These are phyloP conservation scores for Hafferia zeledoni DNA, from an alignment of 2,797 vertebrate species.

Conservation along the genomic window DNA sequence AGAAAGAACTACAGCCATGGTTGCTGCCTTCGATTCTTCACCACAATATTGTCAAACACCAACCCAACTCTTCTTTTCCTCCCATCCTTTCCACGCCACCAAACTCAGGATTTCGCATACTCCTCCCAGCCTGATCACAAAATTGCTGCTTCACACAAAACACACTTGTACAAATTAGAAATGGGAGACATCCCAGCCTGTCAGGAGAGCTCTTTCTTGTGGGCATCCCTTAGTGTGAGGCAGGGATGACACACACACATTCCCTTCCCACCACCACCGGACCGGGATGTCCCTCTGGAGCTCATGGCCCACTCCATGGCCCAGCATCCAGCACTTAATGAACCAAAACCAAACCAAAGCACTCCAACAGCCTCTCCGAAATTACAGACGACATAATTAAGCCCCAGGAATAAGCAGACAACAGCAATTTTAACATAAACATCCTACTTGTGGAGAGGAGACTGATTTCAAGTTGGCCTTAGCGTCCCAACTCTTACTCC, in stretches of 20 bases:
- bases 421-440: conserved; percentile 44
- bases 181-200: neutral
- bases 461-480: conserved; percentile 7
- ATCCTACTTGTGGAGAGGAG: neutral
- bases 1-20: neutral
- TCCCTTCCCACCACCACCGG: conserved; percentile 40
- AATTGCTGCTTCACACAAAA: neutral
- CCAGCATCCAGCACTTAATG: conserved; percentile 13
- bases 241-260: conserved; percentile 3
- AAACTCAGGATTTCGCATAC: neutral
- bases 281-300: conserved; percentile 15
- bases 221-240: neutral
- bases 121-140: neutral
- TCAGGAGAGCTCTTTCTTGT: neutral
- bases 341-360: conserved; percentile 6
- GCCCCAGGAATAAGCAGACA: conserved; percentile 23
- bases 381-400: conserved; percentile 4
- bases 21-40: neutral
- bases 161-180: conserved; percentile 12
- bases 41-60: neutral
- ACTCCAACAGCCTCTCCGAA: conserved; percentile 6
- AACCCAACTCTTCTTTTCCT: neutral
- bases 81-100: conserved; percentile 12
- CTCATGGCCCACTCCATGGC: conserved; percentile 36
- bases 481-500: conserved; percentile 11